phyloP scores from a whole-genome alignment of 2,888 invertebrate species.

The Baccha elongata region DNA sequence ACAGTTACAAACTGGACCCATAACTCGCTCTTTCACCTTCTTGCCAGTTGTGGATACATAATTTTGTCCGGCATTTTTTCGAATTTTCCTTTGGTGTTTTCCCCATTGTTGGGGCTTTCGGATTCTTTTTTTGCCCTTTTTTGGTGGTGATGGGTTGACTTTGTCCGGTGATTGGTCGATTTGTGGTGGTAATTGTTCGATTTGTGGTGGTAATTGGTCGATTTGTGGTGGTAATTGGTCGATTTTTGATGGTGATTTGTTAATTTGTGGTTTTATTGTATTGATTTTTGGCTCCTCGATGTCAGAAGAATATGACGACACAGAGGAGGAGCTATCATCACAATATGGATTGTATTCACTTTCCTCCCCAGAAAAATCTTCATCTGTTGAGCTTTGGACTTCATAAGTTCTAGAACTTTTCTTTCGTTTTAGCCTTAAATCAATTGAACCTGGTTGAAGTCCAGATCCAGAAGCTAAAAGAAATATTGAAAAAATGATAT shows the following conservation, averaged over 20 bases:
- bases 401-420: not conserved
- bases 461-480: not conserved
- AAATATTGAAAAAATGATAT: not conserved
- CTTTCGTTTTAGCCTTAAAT: not conserved
- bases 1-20: constrained; percentile 11
- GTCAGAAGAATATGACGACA: constrained; percentile 1
- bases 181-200: no score
- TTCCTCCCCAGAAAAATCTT: constrained; percentile 7
- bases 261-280: not conserved
- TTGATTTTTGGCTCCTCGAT: not conserved
- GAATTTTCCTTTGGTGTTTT: constrained; percentile 3
- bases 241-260: not conserved
- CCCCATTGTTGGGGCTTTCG: constrained; percentile 1
- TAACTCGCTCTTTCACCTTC: constrained; percentile 6
- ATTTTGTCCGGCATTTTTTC: constrained; percentile 3
- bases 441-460: not conserved
- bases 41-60: constrained; percentile 10
- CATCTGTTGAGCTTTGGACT: constrained; percentile 2
- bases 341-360: constrained; percentile 1
- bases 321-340: constrained; percentile 2
- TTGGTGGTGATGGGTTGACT: constrained; percentile 4
- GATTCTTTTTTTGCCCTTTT: constrained; percentile 6
- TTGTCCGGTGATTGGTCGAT: no score
- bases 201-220: not conserved
- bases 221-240: not conserved